Evolutionary conservation across 2,888 invertebrate species (phyloP).

Genomic region (Rhimphoctona megacephalus): DNA sequence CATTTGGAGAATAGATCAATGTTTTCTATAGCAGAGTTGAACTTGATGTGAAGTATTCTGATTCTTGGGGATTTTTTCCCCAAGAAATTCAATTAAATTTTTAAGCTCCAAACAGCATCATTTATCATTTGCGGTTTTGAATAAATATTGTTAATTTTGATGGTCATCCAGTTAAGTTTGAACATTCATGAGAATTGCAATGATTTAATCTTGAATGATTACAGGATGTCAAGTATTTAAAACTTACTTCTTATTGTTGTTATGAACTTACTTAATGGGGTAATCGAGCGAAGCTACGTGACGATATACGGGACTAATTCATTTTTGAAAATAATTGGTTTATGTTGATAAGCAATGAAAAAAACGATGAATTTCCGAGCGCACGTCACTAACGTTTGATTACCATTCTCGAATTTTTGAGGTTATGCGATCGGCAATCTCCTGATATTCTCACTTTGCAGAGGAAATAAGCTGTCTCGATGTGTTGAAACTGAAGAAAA

Average conservation of each 20-base stretch:
- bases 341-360: not conserved
- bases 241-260: not conserved
- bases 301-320: not conserved
- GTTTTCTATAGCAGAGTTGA: not conserved
- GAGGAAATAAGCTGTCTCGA: not conserved
- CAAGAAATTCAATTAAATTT: not conserved
- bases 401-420: conserved; percentile 7
- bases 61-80: not conserved
- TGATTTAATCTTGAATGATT: not conserved
- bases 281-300: not conserved
- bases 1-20: no score
- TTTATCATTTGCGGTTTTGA: not conserved
- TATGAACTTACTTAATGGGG: not conserved
- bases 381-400: conserved; percentile 22
- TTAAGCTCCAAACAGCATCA: no score
- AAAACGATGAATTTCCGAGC: not conserved
- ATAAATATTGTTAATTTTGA: not conserved
- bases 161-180: not conserved
- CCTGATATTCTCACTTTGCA: not conserved
- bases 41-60: not conserved
- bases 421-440: not conserved
- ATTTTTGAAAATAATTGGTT: not conserved
- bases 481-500: not conserved
- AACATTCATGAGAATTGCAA: not conserved
- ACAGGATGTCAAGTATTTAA: not conserved